phyloP scores from a whole-genome alignment of 2,888 invertebrate genomes.

The Druceiella hillmani region DNA sequence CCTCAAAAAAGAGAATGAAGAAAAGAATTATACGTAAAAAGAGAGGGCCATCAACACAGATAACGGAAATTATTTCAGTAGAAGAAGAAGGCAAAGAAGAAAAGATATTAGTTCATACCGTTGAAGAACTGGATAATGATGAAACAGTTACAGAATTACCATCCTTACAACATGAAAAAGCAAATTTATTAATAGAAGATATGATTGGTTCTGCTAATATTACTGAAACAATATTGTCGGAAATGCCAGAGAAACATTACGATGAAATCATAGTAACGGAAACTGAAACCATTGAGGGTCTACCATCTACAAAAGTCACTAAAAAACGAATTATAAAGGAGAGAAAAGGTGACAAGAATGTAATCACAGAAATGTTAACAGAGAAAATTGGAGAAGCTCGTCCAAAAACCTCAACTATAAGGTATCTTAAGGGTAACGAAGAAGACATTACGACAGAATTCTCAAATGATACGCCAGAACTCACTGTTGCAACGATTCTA shows the following conservation, averaged over 20 bases:
- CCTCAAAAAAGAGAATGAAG: constrained; percentile 28
- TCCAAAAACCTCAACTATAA: too few species aligned
- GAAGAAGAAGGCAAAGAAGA: constrained; percentile 32
- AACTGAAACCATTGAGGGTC: constrained; percentile 29
- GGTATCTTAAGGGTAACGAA: too few species aligned
- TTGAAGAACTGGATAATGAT: constrained; percentile 21
- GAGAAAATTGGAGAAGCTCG: constrained; percentile 17
- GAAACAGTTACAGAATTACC: constrained; percentile 20
- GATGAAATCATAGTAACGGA: too few species aligned
- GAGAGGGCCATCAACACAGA: constrained; percentile 29
- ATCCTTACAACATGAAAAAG: constrained; percentile 15
- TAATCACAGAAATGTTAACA: constrained; percentile 23
- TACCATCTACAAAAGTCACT: constrained; percentile 33
- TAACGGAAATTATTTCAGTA: constrained; percentile 29
- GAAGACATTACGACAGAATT: too few species aligned
- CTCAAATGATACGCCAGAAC: too few species aligned
- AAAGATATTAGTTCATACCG: too few species aligned
- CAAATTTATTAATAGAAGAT: constrained; percentile 27
- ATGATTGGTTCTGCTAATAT: constrained; percentile 25
- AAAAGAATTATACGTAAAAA: constrained; percentile 34
- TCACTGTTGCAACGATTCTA: too few species aligned
- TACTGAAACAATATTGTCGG: too few species aligned
- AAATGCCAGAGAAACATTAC: too few species aligned
- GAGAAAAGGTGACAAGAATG: constrained; percentile 25
- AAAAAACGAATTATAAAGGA: constrained; percentile 35